Evolutionary conservation across 2,113 vertebrate species (phyloP), one percentile per base, ranked within the genome.

Genomic region (Cyanocitta stelleri): DNA sequence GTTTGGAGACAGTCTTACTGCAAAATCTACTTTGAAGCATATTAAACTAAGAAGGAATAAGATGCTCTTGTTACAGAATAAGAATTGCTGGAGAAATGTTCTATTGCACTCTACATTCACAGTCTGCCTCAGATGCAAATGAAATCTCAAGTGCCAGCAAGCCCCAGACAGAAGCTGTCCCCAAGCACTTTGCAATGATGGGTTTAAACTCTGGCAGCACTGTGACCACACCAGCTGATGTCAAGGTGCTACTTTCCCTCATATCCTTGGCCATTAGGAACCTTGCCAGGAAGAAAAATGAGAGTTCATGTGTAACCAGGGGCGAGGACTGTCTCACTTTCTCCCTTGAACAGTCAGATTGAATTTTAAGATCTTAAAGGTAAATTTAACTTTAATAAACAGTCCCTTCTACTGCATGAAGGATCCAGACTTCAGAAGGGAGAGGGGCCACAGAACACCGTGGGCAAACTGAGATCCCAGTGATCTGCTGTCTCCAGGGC

Each of bases 61-160:
- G 73, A 75, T 58, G 49, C 74, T 84, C 77, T 64, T 35, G 7
- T 91, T 89, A 64, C 81, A 85, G 69, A 95, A 72, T 56, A 93
- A 72, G 73, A 91, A 92, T 89, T 79, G 23, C 44, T 91, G 20
- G 54, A 64, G 84, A 64, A 93, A 68, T 44, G 37, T 91, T 81
- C 87, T 72, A 1, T 39, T 91, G n/a, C 87, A 79, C 73, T 94
- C 69, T 16, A 30, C 44, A 64, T 79, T 89, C 87, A 61, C 62
- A 87, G 80, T 68, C 76, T 97, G 73, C 77, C 93, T 95, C 62
- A 33, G 66, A 96, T 96, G 89, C 84, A 96, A 95, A 96, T 87
- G 56, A 94, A 82, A 64, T 85, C 86, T 89, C 84, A 56, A 92
- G 94, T 91, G 77, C 61, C 76, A 63, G 77, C 66, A 87, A 78